Conservation (phyloP, 1,140 invertebrate genomes). For the Lutraria rhynchaena region DNA sequence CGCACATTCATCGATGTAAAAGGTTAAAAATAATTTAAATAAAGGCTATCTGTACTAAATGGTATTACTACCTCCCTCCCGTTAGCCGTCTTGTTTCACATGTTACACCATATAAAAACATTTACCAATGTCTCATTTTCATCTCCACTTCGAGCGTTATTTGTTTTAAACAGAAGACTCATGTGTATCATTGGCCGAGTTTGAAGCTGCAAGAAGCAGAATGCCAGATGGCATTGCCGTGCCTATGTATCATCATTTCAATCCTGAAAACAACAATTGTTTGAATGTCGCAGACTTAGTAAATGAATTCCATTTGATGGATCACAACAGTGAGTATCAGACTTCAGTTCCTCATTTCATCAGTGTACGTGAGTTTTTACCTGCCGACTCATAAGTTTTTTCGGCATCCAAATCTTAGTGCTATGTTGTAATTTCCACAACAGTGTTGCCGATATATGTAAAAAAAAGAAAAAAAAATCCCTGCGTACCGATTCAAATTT, state of each 20-base stretch:
- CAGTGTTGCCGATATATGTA: too few relatives aligned
- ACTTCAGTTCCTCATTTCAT: too few relatives aligned
- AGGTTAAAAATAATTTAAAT: neutral
- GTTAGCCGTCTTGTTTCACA: too few relatives aligned
- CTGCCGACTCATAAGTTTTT: too few relatives aligned
- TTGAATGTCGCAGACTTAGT: neutral
- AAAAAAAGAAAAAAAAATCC: too few relatives aligned
- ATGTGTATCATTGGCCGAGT: conserved; percentile 12
- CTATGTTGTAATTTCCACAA: too few relatives aligned
- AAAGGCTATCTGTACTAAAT: neutral
- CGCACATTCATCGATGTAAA: neutral
- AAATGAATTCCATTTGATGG: conserved; percentile 28
- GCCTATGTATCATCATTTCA: conserved; percentile 15
- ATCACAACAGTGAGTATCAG: conserved; percentile 36
- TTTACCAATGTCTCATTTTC: neutral
- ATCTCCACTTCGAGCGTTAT: neutral
- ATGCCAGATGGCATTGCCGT: neutral
- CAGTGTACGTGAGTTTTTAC: too few relatives aligned
- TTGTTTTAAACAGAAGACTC: neutral
- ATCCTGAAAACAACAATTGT: conserved; percentile 10
- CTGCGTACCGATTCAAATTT: too few relatives aligned
- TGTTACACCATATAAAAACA: too few relatives aligned
- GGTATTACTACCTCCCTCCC: too few relatives aligned
- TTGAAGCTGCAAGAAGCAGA: neutral
- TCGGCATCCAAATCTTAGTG: too few relatives aligned